A percentile compares a stretch with the other conserved stretches of the same genome.
These are phyloP conservation scores for Busseola fusca DNA, from an alignment of 2,888 invertebrate species.

Conservation along the genomic window DNA sequence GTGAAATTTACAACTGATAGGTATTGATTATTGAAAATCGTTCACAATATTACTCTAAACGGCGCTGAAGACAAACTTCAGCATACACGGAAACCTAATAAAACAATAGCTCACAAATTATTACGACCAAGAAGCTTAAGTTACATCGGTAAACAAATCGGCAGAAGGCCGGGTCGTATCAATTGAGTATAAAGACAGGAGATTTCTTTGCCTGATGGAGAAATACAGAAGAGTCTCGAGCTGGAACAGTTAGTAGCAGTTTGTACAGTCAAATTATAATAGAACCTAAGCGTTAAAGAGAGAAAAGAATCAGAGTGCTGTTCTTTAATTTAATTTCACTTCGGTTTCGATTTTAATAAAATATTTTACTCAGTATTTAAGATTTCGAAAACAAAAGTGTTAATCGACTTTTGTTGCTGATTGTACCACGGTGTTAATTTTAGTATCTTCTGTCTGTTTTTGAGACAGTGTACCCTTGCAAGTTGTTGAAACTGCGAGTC, in stretches of 20 bases:
- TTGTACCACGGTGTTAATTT: no score
- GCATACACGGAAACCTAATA: slow-evolving; percentile 14
- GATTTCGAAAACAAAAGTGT: no score
- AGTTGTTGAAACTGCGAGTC: neutral
- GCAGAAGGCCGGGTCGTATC: slow-evolving; percentile 16
- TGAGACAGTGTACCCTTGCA: no score
- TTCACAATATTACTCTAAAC: neutral
- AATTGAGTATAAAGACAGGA: neutral
- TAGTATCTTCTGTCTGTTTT: neutral
- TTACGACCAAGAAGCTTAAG: slow-evolving; percentile 39
- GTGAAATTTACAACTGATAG: neutral
- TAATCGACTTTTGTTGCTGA: no score
- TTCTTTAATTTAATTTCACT: no score
- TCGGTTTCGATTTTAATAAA: no score
- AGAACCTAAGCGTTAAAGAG: no score
- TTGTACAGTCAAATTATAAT: no score
- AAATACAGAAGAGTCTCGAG: no score
- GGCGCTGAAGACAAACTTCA: slow-evolving; percentile 19
- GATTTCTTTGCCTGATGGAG: neutral
- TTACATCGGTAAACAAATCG: neutral
- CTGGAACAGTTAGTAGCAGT: neutral
- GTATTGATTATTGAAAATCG: slow-evolving; percentile 1
- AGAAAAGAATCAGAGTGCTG: no score
- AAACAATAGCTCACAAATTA: slow-evolving; percentile 47
- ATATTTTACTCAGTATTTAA: no score